phyloP scores from a whole-genome alignment of 2,888 invertebrate genomes.

The Leptinotarsa peninsularis region DNA sequence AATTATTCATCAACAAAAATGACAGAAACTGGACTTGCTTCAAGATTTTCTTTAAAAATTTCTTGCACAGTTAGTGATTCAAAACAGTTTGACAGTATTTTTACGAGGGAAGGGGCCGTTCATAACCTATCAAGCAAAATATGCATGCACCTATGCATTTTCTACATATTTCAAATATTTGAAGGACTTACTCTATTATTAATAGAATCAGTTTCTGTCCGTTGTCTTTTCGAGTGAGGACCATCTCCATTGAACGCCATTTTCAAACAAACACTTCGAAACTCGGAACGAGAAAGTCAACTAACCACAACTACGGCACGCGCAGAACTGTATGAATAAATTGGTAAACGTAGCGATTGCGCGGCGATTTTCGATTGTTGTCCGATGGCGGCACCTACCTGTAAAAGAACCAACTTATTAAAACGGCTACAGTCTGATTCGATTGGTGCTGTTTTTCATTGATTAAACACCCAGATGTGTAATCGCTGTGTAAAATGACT shows the following conservation, averaged over 20 bases:
- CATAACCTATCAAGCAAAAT: slow-evolving; percentile 16
- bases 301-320: slow-evolving; percentile 61
- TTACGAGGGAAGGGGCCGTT: neutral
- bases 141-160: neutral
- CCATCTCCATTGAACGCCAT: slow-evolving; percentile 81
- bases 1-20: neutral
- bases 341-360: slow-evolving; percentile 47
- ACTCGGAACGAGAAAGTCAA: slow-evolving; percentile 44
- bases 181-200: slow-evolving; percentile 65
- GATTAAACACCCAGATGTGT: too few relatives aligned
- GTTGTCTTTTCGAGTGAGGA: slow-evolving; percentile 66
- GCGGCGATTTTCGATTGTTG: slow-evolving; percentile 48
- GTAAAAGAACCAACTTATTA: neutral
- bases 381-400: slow-evolving; percentile 40
- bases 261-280: slow-evolving; percentile 71
- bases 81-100: slow-evolving; percentile 1
- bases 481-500: too few relatives aligned
- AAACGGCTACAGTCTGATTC: slow-evolving; percentile 9
- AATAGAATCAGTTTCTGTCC: slow-evolving; percentile 65
- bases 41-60: neutral
- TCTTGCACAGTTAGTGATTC: neutral
- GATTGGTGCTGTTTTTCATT: neutral
- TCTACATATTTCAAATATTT: neutral
- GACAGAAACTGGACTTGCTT: neutral
- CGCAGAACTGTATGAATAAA: slow-evolving; percentile 60